phyloP scores from a whole-genome alignment of 2,113 vertebrate genomes.

The Pandion haliaetus region DNA sequence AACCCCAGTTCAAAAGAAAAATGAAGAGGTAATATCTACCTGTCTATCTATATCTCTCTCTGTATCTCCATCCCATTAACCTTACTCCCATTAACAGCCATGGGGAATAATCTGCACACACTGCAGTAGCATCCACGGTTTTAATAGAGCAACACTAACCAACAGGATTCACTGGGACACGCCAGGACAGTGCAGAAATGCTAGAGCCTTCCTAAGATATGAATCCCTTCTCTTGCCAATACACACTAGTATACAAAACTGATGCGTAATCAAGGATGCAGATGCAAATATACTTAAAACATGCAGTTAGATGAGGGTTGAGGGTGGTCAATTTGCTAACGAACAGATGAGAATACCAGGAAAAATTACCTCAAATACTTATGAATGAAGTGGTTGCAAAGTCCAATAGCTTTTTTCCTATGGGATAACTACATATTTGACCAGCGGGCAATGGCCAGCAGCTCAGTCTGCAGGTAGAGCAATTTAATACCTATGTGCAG shows the following conservation, averaged over 20 bases:
- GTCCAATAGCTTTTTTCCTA: background rate
- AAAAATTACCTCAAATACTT: background rate
- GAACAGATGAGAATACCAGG: background rate
- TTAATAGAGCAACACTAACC: background rate
- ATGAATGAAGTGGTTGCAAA: background rate
- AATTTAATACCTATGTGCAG: background rate
- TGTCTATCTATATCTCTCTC: background rate
- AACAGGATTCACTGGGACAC: background rate
- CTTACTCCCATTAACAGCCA: background rate
- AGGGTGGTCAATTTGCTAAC: background rate
- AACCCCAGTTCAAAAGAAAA: background rate
- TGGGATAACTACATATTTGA: background rate
- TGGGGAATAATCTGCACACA: background rate
- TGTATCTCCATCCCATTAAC: background rate
- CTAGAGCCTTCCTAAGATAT: background rate
- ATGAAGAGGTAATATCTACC: background rate
- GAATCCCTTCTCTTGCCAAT: background rate
- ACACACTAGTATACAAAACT: rapidly evolving
- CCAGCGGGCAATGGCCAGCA: background rate
- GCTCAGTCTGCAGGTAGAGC: background rate
- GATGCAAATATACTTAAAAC: background rate
- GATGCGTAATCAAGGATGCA: background rate
- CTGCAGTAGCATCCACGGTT: background rate
- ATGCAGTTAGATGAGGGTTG: background rate
- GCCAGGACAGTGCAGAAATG: background rate